A percentile compares a stretch with the other conserved stretches of the same genome.
Evolutionary conservation across 2,797 vertebrate genomes (phyloP).

Genomic region (Gobio occitaniae): DNA sequence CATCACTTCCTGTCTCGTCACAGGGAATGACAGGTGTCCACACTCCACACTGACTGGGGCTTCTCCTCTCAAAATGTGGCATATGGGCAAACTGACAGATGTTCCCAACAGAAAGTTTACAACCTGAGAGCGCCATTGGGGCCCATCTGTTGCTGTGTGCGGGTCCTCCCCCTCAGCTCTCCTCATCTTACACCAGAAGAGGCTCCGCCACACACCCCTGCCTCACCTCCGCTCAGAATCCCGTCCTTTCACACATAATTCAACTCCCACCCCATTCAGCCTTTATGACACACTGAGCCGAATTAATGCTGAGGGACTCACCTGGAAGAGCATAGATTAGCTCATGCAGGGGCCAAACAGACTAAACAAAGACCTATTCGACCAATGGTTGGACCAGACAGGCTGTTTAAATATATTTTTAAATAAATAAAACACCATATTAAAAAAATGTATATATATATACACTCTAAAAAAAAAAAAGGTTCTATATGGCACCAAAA

Average conservation of each 20-base stretch:
- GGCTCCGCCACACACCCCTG: constrained; percentile 55
- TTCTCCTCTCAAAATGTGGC: constrained; percentile 67
- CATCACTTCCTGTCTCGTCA: constrained; percentile 37
- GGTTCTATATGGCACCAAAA: too few relatives aligned
- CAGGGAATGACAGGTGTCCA: constrained; percentile 37
- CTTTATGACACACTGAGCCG: constrained; percentile 57
- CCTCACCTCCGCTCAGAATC: constrained; percentile 53
- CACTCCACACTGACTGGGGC: constrained; percentile 14
- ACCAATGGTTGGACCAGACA: background rate
- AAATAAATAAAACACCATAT: background rate
- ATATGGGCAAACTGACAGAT: constrained; percentile 84
- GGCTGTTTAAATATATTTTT: background rate
- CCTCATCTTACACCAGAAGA: constrained; percentile 60
- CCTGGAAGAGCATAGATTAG: constrained; percentile 60
- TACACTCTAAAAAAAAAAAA: too few relatives aligned
- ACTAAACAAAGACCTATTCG: constrained; percentile 32
- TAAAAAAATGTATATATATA: too few relatives aligned
- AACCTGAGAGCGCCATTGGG: constrained; percentile 78
- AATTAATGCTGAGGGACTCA: constrained; percentile 61
- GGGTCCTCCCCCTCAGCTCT: constrained; percentile 71
- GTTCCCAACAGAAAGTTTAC: constrained; percentile 83
- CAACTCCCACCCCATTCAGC: constrained; percentile 58
- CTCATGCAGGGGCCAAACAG: constrained; percentile 42
- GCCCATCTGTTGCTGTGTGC: constrained; percentile 82
- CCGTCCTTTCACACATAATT: constrained; percentile 41